phyloP scores from a whole-genome alignment of 2,113 vertebrate species.

The Empidonax alnorum region DNA sequence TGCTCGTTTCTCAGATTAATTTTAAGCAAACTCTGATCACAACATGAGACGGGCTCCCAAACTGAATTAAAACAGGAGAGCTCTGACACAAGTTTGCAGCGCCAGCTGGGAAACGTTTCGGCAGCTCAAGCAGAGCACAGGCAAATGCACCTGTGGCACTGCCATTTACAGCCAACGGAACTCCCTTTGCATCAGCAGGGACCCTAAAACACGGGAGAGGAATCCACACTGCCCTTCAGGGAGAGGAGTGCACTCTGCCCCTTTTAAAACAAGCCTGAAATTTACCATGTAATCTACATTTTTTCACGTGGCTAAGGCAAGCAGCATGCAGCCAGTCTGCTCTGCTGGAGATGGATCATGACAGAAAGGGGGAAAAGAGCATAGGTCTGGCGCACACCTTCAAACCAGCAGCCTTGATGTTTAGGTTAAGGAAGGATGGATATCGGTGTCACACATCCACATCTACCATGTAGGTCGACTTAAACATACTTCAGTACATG shows the following conservation, averaged over 20 bases:
- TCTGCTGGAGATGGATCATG: accelerated
- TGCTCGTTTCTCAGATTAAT: not conserved
- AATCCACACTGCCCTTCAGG: not conserved
- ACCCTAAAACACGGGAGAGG: not conserved
- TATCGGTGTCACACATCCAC: not conserved
- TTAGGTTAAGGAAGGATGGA: not conserved
- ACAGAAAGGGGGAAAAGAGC: accelerated
- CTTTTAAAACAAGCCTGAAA: not conserved
- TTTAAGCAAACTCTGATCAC: not conserved
- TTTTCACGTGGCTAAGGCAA: not conserved
- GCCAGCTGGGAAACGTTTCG: accelerated
- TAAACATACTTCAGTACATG: accelerated
- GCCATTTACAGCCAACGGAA: not conserved
- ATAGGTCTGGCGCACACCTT: not conserved
- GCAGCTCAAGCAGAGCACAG: not conserved
- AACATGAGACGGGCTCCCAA: accelerated
- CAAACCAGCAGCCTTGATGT: not conserved
- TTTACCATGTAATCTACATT: not conserved
- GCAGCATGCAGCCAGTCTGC: not conserved
- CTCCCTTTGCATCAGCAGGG: not conserved
- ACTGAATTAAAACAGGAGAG: not conserved
- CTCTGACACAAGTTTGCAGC: not conserved
- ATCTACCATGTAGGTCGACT: not conserved
- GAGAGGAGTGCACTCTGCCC: accelerated
- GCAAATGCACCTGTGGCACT: not conserved